Percentiles rank a stretch among this genome's conserved stretches.
phyloP scores from a whole-genome alignment of 2,888 invertebrate genomes.

The Cryptus armator region DNA sequence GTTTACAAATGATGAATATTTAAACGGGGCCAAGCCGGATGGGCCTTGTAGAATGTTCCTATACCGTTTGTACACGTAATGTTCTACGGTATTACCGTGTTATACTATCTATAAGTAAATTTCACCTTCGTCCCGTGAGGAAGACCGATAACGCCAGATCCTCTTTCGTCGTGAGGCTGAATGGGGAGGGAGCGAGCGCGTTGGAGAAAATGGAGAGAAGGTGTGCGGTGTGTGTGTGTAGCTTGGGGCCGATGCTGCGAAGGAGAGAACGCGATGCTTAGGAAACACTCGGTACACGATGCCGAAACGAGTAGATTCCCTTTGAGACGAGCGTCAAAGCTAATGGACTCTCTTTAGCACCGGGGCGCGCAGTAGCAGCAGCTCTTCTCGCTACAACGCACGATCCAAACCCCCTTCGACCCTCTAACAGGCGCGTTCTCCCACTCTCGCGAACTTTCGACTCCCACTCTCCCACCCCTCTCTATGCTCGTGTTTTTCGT shows the following conservation, averaged over 20 bases:
- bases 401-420: conserved; percentile 42
- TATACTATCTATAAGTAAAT: conserved; percentile 63
- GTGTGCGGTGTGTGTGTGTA: neutral
- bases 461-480: conserved; percentile 58
- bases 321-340: conserved; percentile 84
- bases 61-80: conserved; percentile 36
- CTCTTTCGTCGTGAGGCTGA: conserved; percentile 6
- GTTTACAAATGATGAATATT: conserved; percentile 82
- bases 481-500: conserved; percentile 30
- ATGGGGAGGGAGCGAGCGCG: conserved; percentile 1
- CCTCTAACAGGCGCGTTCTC: conserved; percentile 21
- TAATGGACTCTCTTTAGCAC: conserved; percentile 80
- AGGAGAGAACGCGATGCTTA: conserved; percentile 79
- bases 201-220: conserved; percentile 20
- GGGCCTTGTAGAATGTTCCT: conserved; percentile 33
- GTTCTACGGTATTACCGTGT: conserved; percentile 34
- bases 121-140: conserved; percentile 48
- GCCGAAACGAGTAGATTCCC: conserved; percentile 80
- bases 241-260: conserved; percentile 72
- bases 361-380: conserved; percentile 38
- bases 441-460: conserved; percentile 21
- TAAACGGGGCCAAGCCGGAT: conserved; percentile 69
- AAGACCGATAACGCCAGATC: conserved; percentile 54
- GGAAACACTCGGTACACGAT: conserved; percentile 82
- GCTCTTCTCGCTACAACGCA: conserved; percentile 29